Evolutionary conservation across 2,113 vertebrate genomes (phyloP), one percentile per base, ranked within the genome.

Genomic region (Indicator maculatus): DNA sequence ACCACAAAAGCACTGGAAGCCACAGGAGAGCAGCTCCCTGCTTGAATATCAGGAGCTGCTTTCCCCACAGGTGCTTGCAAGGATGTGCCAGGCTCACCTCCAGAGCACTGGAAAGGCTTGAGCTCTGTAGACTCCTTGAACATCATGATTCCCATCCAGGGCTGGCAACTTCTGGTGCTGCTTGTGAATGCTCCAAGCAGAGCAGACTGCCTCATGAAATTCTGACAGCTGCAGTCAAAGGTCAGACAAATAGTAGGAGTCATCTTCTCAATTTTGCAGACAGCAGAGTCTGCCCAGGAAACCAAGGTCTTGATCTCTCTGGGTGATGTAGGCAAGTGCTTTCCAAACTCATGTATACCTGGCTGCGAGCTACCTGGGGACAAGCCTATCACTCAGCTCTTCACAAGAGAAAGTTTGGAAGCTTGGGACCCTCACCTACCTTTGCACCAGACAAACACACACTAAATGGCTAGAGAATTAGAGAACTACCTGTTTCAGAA

Each of bases 61-160:
- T 28, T 71, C 11, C 20, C 16, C 24, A 45, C 0, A 0, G 14
- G 3, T 20, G 24, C 24, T 66, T 31, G 27, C 11, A 50, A 28
- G 30, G 20, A 39, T 9, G n/a, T 2, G 39, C 19, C 17, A 13
- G 30, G 41, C 36, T 94, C 24, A 11, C 23, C 14, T 38, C 36
- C 24, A 11, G 47, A 52, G 10, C 52, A 8, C 41, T 41, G 28
- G 38, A 11, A 26, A 77, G 27, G 31, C 27, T 45, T 27, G 30
- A 59, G 31, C 12, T 64, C 59, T 65, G 50, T 67, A 72, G 36
- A 36, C 59, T 52, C 47, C 53, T 63, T 47, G 23, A 27, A 1
- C 14, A 28, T 3, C 41, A 31, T 4, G 1, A 2, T 16, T 8
- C 39, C 20, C 3, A 2, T 11, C 63, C 11, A 17, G 11, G 26